A percentile compares a stretch with the other conserved stretches of the same genome.
phyloP scores from a whole-genome alignment of 2,888 invertebrate species.

The Drosophila austrosaltans region DNA sequence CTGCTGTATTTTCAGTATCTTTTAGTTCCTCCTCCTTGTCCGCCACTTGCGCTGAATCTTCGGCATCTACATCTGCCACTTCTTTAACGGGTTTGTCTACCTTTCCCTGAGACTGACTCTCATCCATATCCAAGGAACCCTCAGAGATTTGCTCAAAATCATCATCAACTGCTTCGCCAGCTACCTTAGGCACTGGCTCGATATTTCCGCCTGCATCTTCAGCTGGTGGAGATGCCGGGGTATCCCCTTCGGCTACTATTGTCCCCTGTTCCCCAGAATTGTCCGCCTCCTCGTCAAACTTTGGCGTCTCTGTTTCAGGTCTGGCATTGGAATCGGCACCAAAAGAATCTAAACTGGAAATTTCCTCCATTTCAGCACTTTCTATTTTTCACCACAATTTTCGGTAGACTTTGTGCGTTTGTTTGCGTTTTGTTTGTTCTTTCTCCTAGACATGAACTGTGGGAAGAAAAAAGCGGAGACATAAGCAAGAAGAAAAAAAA shows the following conservation, averaged over 20 bases:
- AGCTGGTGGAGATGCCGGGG: conserved; percentile 54
- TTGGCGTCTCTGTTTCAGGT: conserved; percentile 71
- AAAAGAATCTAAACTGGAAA: conserved; percentile 81
- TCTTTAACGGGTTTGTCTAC: conserved; percentile 41
- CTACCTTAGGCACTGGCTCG: conserved; percentile 28
- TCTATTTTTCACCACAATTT: conserved; percentile 19
- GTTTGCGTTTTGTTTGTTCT: conserved; percentile 30
- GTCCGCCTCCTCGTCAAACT: conserved; percentile 54
- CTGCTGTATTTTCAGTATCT: conserved; percentile 16
- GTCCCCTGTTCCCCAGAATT: conserved; percentile 34
- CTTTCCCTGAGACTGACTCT: conserved; percentile 69
- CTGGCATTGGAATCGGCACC: conserved; percentile 72
- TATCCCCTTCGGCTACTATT: conserved; percentile 40
- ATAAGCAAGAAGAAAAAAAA: conserved; percentile 9
- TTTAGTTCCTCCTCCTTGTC: conserved; percentile 23
- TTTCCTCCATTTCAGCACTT: conserved; percentile 77
- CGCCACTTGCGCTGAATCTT: neutral
- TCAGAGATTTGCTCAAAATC: conserved; percentile 80
- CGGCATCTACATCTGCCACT: neutral
- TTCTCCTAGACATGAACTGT: conserved; percentile 70
- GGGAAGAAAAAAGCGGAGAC: conserved; percentile 26
- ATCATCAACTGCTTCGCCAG: conserved; percentile 63
- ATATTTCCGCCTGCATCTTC: conserved; percentile 42
- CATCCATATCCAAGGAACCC: conserved; percentile 77
- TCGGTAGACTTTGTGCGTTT: conserved; percentile 32